Percentiles rank a stretch among this genome's conserved stretches.
These are phyloP conservation scores for Papilio protenor DNA, from an alignment of 2,888 invertebrate species.

Conservation along the genomic window DNA sequence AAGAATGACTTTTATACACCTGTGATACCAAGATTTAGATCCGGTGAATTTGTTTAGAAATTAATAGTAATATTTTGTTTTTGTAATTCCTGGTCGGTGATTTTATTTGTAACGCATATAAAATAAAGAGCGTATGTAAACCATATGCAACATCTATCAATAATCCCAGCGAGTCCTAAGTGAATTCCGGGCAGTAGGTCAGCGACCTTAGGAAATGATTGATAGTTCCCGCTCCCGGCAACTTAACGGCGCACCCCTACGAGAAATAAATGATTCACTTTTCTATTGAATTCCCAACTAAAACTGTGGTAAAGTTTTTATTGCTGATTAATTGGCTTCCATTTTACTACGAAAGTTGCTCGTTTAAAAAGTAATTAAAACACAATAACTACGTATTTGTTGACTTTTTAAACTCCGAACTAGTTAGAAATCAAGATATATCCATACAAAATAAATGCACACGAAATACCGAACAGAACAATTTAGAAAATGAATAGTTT, in stretches of 20 bases:
- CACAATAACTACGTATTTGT: conserved; percentile 21
- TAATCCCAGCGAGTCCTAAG: conserved; percentile 19
- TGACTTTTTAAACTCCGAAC: background rate
- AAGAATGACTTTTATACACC: background rate
- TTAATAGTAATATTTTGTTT: background rate
- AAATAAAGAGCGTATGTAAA: background rate
- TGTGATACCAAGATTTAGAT: background rate
- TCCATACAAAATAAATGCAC: background rate
- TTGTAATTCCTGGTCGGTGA: background rate
- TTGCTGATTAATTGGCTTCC: conserved; percentile 25
- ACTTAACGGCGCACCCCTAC: conserved; percentile 39
- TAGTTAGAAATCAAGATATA: conserved; percentile 2
- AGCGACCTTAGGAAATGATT: conserved; percentile 35
- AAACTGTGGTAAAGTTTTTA: conserved; percentile 27
- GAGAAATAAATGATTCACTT: conserved; percentile 36
- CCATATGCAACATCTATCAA: background rate
- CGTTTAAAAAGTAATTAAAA: conserved; percentile 22
- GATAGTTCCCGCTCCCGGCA: conserved; percentile 34
- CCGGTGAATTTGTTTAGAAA: background rate
- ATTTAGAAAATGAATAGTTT: no score
- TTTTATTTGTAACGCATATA: background rate
- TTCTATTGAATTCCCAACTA: conserved; percentile 29
- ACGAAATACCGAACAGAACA: background rate
- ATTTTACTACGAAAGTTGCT: conserved; percentile 9
- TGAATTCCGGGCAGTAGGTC: conserved; percentile 41